phyloP scores from a whole-genome alignment of 2,888 invertebrate genomes.

The Gari tellinella region DNA sequence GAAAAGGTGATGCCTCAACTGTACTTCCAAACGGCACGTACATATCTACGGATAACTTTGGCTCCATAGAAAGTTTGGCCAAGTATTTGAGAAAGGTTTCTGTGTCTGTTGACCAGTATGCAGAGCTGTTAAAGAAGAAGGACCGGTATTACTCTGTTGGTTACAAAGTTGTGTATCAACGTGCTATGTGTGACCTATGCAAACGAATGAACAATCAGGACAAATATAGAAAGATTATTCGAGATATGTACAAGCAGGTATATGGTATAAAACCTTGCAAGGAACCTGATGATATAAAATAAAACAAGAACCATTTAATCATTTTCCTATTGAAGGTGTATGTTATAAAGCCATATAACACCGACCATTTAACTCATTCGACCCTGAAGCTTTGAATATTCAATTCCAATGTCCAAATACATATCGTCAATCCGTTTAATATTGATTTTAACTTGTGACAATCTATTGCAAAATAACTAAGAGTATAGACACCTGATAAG shows the following conservation, averaged over 20 bases:
- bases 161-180: conserved; percentile 28
- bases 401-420: no score
- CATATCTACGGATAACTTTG: conserved; percentile 38
- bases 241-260: conserved; percentile 22
- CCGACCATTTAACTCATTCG: no score
- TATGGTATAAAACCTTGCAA: conserved; percentile 10
- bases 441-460: no score
- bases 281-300: conserved; percentile 7
- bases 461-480: no score
- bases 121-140: no score
- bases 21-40: conserved; percentile 23
- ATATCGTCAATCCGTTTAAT: no score
- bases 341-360: no score
- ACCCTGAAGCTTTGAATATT: no score
- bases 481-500: no score
- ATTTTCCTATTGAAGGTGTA: no score
- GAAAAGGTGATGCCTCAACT: conserved; percentile 5
- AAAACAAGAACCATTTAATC: no score
- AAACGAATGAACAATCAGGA: no score
- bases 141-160: conserved; percentile 37
- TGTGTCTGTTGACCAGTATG: conserved; percentile 15
- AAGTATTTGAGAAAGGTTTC: conserved; percentile 24
- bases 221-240: conserved; percentile 30
- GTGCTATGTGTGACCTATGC: conserved; percentile 42
- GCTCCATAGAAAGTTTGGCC: conserved; percentile 22